A percentile compares a stretch with the other conserved stretches of the same genome.
phyloP scores from a whole-genome alignment of 2,888 invertebrate genomes.

The Ophraella communa region DNA sequence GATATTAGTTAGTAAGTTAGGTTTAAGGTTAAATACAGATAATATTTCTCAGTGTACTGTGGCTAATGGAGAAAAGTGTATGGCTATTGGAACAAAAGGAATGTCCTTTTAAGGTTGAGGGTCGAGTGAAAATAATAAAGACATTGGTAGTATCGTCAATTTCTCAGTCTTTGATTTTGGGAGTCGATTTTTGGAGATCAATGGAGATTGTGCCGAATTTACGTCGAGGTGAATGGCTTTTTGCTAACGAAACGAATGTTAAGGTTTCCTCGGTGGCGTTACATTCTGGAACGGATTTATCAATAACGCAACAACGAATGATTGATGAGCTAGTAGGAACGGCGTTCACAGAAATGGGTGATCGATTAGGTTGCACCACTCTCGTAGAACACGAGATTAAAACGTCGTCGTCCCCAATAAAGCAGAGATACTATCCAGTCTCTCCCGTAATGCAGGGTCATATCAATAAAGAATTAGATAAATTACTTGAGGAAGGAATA shows the following conservation, averaged over 20 bases:
- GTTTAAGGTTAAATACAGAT: neutral
- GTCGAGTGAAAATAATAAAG: neutral
- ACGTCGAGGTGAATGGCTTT: no score
- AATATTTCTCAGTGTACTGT: neutral
- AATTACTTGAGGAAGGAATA: neutral
- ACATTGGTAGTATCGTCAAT: conserved; percentile 1
- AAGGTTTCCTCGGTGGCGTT: no score
- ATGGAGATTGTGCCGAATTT: no score
- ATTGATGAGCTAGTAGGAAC: neutral
- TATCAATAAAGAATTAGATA: neutral
- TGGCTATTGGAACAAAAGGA: neutral
- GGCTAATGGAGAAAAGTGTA: neutral
- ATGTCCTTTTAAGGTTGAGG: neutral
- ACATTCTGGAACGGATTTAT: neutral
- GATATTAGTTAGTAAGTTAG: neutral
- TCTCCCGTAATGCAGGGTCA: neutral
- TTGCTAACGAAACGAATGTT: no score
- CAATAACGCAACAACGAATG: neutral
- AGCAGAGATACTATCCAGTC: neutral
- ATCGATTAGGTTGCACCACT: neutral
- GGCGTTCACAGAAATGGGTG: neutral
- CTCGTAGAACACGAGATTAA: neutral
- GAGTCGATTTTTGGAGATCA: conserved; percentile 9
- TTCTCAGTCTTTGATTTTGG: neutral
- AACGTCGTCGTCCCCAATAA: neutral